Conservation (phyloP, 1,140 invertebrate species). For the Hestina assimilis region DNA sequence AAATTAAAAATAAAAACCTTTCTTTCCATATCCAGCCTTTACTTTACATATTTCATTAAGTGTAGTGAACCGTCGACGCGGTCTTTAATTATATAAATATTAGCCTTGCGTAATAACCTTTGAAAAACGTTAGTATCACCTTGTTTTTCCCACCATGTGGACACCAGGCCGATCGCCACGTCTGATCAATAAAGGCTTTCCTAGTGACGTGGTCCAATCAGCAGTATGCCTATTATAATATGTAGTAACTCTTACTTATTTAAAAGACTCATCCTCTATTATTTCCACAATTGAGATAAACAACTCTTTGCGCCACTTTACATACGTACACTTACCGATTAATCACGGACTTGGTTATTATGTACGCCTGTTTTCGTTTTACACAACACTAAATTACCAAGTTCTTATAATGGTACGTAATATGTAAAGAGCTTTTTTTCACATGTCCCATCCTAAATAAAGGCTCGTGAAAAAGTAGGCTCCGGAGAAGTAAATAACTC, state of each 20-base stretch:
- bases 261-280: constrained; percentile 8
- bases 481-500: constrained; percentile 70
- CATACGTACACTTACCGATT: constrained; percentile 51
- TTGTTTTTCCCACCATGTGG: constrained; percentile 44
- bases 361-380: constrained; percentile 32
- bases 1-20: no score
- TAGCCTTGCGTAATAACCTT: no score
- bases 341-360: constrained; percentile 47
- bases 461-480: constrained; percentile 68
- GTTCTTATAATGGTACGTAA: constrained; percentile 14
- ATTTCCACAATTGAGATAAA: constrained; percentile 20
- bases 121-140: constrained; percentile 25
- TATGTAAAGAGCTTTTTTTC: constrained; percentile 16
- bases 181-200: constrained; percentile 35
- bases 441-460: constrained; percentile 50
- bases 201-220: constrained; percentile 50
- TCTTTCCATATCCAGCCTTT: background rate
- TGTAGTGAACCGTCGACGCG: background rate
- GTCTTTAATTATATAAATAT: constrained; percentile 31
- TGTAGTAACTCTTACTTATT: background rate
- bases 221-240: background rate
- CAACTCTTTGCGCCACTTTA: constrained; percentile 38
- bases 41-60: background rate
- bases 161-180: constrained; percentile 28
- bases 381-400: constrained; percentile 27